Evolutionary conservation across 1,140 invertebrate species (phyloP), one percentile per base, ranked within the genome.

Genomic region (Callitettix versicolor): DNA sequence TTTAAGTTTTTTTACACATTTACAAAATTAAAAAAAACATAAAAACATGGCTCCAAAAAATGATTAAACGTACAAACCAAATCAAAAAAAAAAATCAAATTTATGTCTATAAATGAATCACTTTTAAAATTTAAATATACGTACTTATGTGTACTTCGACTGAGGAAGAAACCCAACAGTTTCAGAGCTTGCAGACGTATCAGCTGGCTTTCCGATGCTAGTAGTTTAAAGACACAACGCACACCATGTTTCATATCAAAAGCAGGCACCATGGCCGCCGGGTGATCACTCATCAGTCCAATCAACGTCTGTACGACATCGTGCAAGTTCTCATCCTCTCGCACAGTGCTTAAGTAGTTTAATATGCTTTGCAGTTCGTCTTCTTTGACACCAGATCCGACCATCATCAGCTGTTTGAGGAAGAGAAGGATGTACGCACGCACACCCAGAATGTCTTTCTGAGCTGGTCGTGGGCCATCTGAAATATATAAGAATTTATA

Each of bases 361-460:
- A 99, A 78, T 66, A 99, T 91, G 57, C 92, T 94, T 72, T 99
- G 95, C 20, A 99, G 77, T 72, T 99, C 96, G 70, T 99, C 96
- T 64, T 98, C 95, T 69, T 98, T 94, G 24, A 96, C 89, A 11
- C 95, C 95, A 67, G 91, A 91, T 33, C 93, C 93, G 65, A 96
- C 93, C 81, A 97, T 86, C 57, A 98, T 95, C 15, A 98, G 72
- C 71, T 98, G 92, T 70, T 97, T 96, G 43, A 98, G 76, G 74
- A 97, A 98, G 58, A 95, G 77, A 57, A 98, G 73, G 68, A 98
- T 97, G 70, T 95, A 95, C 41, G 91, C 89, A 58, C 95, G 79
- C 68, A 98, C 91, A 58, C 89, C 87, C 38, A 95, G 73, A 55
- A 98, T 93, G 64, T 97, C 92, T 68, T 95, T 94, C 66, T 93